Base-by-base conservation (phyloP, 2,113 vertebrate genomes). In the Rhadina sibilatrix region DNA sequence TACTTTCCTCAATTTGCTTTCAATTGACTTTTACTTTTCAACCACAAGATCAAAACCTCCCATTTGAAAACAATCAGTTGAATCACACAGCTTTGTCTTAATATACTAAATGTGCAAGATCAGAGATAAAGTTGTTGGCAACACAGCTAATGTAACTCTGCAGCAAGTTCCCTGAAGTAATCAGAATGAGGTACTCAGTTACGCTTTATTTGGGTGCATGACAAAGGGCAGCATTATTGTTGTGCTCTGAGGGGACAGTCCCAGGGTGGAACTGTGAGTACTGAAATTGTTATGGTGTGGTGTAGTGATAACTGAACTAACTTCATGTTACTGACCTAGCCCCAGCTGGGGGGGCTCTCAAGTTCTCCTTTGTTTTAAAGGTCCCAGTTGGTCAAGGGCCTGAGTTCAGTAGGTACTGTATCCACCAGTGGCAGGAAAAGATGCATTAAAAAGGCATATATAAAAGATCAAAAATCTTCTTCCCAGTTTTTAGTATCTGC, bases 11-110 rank as follows among this genome's bases (percentile, higher is more conserved):
- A 83, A 81, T 96, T 95, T 94, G 60, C 52, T 81, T 94, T 91
- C 87, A 88, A 94, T 85, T 94, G 89, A 66, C 75, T 90, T 93
- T 95, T 77, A 77, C 87, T 86, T 95, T 95, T 95, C 90, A 96
- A 89, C 37, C 15, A 9, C 14, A 74, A 87, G 83, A 94, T 88
- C 90, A 92, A 96, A 92, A 88, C 88, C 72, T 94, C 83, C 72
- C 60, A 92, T 93, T 90, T 84, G 88, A 95, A 90, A 93, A 92
- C 88, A 74, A 96, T 92, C 90, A 94, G 90, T 27, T 78, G 69
- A 93, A 90, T 75, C 53, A 81, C 72, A 77, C 69, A 92, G 92
- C 92, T 94, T 70, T 70, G 83, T 90, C 88, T 93, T 84, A 93
- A 81, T 83, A 93, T 6, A 83, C 78, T 49, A 90, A 94, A 93